These are phyloP conservation scores for Procambarus virginalis DNA, from an alignment of 1,140 invertebrate species.

Conservation along the genomic window DNA sequence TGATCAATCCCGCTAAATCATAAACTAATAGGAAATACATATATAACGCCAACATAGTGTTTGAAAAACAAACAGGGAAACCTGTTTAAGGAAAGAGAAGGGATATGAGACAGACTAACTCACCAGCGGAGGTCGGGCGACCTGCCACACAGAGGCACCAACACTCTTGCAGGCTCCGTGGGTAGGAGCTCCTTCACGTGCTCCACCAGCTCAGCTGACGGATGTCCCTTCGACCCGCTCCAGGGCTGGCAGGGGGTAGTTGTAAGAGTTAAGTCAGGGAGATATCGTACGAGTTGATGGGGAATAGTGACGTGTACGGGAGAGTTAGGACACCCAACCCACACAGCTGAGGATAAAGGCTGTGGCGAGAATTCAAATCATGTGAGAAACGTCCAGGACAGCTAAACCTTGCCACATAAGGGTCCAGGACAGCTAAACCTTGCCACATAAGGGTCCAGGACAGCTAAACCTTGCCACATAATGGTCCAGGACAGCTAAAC, in stretches of 20 bases:
- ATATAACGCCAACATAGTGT: too few relatives aligned
- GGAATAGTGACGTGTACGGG: not conserved
- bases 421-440: too few relatives aligned
- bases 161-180: conserved; percentile 36
- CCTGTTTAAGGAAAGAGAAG: not conserved
- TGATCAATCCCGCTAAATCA: too few relatives aligned
- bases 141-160: conserved; percentile 50
- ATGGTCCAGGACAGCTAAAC: too few relatives aligned
- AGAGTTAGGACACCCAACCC: not conserved
- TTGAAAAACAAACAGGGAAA: too few relatives aligned
- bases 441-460: too few relatives aligned
- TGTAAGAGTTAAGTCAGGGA: not conserved
- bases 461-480: too few relatives aligned
- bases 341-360: not conserved
- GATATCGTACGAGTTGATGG: not conserved
- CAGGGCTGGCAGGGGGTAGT: not conserved
- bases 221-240: not conserved
- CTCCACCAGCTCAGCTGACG: conserved; percentile 6
- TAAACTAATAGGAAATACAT: too few relatives aligned
- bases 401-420: too few relatives aligned
- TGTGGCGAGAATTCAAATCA: too few relatives aligned
- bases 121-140: conserved; percentile 42
- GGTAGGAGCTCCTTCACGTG: conserved; percentile 43
- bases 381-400: not conserved
- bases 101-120: not conserved